Conservation (phyloP, 1,140 invertebrate genomes). For the Mya arenaria region DNA sequence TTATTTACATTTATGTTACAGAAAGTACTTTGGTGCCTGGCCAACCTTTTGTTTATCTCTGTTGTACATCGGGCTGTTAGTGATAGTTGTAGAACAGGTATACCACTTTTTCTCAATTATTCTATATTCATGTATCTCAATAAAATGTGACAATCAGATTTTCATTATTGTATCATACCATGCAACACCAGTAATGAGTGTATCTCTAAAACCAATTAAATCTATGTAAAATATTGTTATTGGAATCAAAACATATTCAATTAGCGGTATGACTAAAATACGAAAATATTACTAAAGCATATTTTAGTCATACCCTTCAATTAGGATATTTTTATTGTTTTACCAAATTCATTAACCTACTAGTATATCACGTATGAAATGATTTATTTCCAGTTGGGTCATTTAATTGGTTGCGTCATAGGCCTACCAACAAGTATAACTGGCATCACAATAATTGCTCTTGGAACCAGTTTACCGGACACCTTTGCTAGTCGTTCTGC, state of each 20-base stretch:
- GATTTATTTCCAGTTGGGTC: constrained; percentile 67
- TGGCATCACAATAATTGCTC: constrained; percentile 84
- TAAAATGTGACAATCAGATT: too few relatives aligned
- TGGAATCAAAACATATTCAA: too few relatives aligned
- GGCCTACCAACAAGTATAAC: constrained; percentile 75
- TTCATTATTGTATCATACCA: too few relatives aligned
- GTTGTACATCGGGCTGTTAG: constrained; percentile 84
- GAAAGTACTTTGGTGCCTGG: constrained; percentile 83
- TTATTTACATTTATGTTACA: constrained; percentile 57
- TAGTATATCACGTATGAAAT: too few relatives aligned
- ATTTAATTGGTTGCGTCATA: constrained; percentile 76
- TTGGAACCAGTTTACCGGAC: constrained; percentile 88
- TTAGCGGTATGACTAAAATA: too few relatives aligned
- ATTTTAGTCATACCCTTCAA: background rate
- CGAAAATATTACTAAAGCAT: too few relatives aligned
- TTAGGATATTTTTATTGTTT: background rate
- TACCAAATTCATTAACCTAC: too few relatives aligned
- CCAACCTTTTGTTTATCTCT: constrained; percentile 85
- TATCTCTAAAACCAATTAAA: too few relatives aligned
- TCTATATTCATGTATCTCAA: too few relatives aligned
- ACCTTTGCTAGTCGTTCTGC: constrained; percentile 83
- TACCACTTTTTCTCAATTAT: too few relatives aligned
- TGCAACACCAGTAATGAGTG: too few relatives aligned
- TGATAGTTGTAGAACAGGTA: constrained; percentile 84
- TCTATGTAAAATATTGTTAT: too few relatives aligned